phyloP scores from a whole-genome alignment of 1,140 invertebrate genomes.

The Pseudomyrmex sp. region DNA sequence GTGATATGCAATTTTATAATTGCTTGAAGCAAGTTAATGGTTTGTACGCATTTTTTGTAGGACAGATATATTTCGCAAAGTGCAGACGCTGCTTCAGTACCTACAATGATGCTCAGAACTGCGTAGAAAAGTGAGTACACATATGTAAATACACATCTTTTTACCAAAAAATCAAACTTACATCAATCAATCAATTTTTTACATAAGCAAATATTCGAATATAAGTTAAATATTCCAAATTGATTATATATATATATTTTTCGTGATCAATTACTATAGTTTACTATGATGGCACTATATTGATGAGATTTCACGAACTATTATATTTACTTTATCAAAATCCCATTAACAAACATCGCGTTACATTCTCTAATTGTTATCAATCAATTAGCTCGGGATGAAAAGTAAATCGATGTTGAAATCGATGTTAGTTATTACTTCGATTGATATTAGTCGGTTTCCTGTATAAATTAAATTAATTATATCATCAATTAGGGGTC shows the following conservation, averaged over 20 bases:
- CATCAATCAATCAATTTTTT: not conserved
- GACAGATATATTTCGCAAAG: constrained; percentile 6
- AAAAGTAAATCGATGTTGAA: not conserved
- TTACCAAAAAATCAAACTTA: not conserved
- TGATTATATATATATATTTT: not conserved
- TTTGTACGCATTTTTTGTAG: constrained; percentile 2
- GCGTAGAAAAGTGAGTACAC: constrained; percentile 3
- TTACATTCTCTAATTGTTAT: constrained; percentile 24
- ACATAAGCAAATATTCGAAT: not conserved
- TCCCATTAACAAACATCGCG: not conserved
- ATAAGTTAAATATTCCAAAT: not conserved
- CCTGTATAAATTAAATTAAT: constrained; percentile 19
- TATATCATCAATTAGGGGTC: constrained; percentile 22
- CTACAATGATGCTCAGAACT: constrained; percentile 5
- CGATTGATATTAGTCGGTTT: constrained; percentile 1
- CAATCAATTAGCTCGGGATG: constrained; percentile 3
- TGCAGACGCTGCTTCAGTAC: constrained; percentile 36
- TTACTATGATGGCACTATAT: not conserved
- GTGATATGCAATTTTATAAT: constrained; percentile 33
- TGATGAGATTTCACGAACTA: not conserved
- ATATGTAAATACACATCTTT: not conserved
- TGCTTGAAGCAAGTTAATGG: constrained; percentile 10
- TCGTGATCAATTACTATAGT: not conserved
- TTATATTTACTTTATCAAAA: not conserved
- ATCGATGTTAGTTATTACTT: constrained; percentile 26